Evolutionary conservation across 2,113 vertebrate species (phyloP).

Genomic region (Prunella himalayana): DNA sequence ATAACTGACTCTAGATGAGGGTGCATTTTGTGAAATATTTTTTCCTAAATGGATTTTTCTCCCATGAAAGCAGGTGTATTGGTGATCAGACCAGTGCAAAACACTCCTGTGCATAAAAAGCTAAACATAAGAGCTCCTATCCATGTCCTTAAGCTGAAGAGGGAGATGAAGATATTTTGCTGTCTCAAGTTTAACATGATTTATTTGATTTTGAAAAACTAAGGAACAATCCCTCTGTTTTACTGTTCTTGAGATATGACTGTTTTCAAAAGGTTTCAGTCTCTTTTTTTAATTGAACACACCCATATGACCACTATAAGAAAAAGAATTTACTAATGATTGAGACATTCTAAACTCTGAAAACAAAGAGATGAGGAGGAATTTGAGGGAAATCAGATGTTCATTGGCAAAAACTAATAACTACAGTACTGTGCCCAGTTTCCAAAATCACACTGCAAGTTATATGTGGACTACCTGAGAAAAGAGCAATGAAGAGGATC

Average conservation of each 20-base stretch:
- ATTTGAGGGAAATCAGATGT: neutral
- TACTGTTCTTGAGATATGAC: neutral
- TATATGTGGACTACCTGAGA: neutral
- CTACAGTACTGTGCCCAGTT: neutral
- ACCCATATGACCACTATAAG: neutral
- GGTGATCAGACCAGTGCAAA: neutral
- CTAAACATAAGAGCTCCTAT: neutral
- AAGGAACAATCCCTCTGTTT: neutral
- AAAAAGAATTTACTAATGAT: neutral
- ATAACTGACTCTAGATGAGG: neutral
- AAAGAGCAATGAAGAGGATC: neutral
- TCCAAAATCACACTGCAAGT: neutral
- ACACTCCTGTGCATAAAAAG: neutral
- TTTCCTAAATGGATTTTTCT: neutral
- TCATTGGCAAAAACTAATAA: neutral
- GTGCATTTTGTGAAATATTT: neutral
- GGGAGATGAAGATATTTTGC: neutral
- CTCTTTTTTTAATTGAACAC: neutral
- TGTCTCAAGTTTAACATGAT: neutral
- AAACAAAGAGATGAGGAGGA: neutral
- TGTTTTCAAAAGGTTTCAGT: neutral
- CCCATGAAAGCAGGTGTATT: neutral
- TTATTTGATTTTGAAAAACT: neutral
- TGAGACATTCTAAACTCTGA: neutral
- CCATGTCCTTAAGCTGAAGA: neutral